Evolutionary conservation across 2,113 vertebrate genomes (phyloP), one percentile per base, ranked within the genome.

Genomic region (Dipodomys ordii): DNA sequence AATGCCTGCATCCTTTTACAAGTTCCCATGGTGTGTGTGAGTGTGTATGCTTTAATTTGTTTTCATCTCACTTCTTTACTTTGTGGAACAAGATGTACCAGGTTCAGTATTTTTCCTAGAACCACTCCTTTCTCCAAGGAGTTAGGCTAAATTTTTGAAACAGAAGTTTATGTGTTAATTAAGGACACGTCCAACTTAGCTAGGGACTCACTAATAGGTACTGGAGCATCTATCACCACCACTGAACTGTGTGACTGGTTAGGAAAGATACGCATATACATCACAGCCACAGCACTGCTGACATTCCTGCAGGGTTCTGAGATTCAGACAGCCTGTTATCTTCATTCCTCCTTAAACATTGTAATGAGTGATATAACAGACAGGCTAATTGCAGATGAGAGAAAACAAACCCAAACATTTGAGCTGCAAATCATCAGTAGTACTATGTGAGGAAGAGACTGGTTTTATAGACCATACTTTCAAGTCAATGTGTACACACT

Each of bases 361-460:
- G 25, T 91, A 89, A 81, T 83, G 73, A 96, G 69, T 53, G 80
- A 35, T 91, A 87, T 57, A 89, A 95, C 87, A 93, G 92, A 93
- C 93, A 91, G 92, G 90, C 71, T 94, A 93, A 95, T 90, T 94
- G 92, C 73, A 93, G 84, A 78, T 15, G 87, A 88, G 65, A 93
- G 87, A 73, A 87, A 91, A 84, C 81, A 84, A 87, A 95, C 88
- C 81, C 27, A 81, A 92, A 87, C 92, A 94, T 94, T 97, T 95
- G 76, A 39, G 49, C 67, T 92, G 62, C 79, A 92, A 91, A 79
- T 93, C 53, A 71, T 85, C 32, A 35, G 90, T 65, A 49, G 60
- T 76, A 73, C 18, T 44, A 15, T 92, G 23, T 28, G 64, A 94
- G 44, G 8, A 78, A 49, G 53, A 78, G 67, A 87, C 19, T 67